Conservation (phyloP, 2,113 vertebrate species). For the Proteles cristata region DNA sequence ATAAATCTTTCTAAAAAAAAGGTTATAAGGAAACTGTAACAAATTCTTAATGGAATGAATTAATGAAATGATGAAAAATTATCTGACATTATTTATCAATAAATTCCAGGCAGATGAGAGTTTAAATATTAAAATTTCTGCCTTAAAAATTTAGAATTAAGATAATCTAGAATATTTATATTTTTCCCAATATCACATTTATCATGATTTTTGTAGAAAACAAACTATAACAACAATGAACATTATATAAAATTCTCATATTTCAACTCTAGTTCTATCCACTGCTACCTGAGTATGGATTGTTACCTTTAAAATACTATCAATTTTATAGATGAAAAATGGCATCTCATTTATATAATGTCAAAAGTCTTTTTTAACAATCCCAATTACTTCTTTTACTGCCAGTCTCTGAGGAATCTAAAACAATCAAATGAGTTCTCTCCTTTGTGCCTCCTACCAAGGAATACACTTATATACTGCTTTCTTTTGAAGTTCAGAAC, state of each 20-base stretch:
- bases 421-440: not conserved
- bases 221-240: not conserved
- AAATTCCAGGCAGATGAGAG: not conserved
- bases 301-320: not conserved
- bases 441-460: not conserved
- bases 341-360: not conserved
- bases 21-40: not conserved
- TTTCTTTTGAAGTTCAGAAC: not conserved
- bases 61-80: not conserved
- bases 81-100: not conserved
- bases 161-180: not conserved
- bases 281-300: not conserved
- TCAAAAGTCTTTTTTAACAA: not conserved
- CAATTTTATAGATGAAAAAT: not conserved
- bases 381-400: not conserved
- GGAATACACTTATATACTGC: not conserved
- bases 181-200: not conserved
- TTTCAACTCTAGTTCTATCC: not conserved
- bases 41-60: not conserved
- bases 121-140: not conserved
- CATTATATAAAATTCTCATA: not conserved
- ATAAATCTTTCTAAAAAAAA: too few relatives aligned
- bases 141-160: not conserved
- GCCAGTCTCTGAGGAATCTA: slow-evolving; percentile 37
- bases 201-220: not conserved